Evolutionary conservation across 2,888 invertebrate genomes (phyloP).

Genomic region (Rhagium mordax): DNA sequence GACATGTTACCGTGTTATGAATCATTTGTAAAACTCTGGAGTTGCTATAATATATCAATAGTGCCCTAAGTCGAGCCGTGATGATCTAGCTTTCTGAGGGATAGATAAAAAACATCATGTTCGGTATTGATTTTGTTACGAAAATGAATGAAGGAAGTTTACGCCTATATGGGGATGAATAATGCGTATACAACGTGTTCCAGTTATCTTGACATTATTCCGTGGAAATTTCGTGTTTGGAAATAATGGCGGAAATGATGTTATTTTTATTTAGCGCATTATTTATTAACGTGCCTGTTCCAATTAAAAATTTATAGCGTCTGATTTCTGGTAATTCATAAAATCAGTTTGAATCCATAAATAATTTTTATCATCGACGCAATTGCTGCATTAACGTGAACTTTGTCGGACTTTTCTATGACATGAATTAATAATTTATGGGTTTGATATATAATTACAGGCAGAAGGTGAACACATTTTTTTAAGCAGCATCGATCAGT

Average conservation of each 20-base stretch:
- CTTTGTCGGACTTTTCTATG: no score
- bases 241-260: background rate
- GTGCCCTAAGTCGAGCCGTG: slow-evolving; percentile 5
- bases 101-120: slow-evolving; percentile 32
- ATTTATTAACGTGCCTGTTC: background rate
- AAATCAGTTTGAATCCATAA: background rate
- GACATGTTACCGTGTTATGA: background rate
- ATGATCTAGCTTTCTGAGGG: slow-evolving; percentile 23
- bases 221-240: slow-evolving; percentile 14
- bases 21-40: slow-evolving; percentile 6
- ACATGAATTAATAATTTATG: no score
- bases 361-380: no score
- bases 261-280: background rate
- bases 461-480: no score
- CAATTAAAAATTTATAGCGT: background rate
- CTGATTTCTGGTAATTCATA: background rate
- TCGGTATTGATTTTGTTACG: slow-evolving; percentile 33
- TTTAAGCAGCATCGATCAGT: no score
- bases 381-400: no score
- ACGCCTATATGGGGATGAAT: slow-evolving; percentile 33
- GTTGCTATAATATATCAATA: slow-evolving; percentile 24
- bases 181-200: slow-evolving; percentile 32
- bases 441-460: no score
- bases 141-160: slow-evolving; percentile 37
- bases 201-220: slow-evolving; percentile 25